These are phyloP conservation scores for Andricus quercusramuli DNA, from an alignment of 2,888 invertebrate species.

Conservation along the genomic window DNA sequence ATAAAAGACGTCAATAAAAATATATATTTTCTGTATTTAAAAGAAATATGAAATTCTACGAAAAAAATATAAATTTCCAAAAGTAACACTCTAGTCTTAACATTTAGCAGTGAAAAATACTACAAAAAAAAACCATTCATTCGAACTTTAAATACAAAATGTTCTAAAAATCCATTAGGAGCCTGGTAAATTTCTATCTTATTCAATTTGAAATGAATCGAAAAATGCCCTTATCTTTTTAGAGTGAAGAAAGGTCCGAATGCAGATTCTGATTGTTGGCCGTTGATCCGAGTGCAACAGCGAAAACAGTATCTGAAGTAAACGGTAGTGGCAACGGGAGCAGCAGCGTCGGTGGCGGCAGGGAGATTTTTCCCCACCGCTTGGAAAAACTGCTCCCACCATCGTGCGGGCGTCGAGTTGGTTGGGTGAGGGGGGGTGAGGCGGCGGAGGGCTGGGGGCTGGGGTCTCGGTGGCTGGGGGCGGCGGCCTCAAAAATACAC, in stretches of 20 bases:
- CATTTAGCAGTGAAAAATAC: too few relatives aligned
- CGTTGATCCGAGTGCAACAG: conserved; percentile 59
- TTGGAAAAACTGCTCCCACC: conserved; percentile 74
- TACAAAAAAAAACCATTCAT: too few relatives aligned
- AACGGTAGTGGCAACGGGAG: conserved; percentile 45
- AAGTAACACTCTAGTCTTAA: too few relatives aligned
- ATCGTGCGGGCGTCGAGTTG: conserved; percentile 63
- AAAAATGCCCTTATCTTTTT: neutral
- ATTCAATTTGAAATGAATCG: neutral
- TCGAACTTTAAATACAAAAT: too few relatives aligned
- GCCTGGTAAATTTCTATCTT: neutral
- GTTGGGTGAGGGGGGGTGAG: conserved; percentile 52
- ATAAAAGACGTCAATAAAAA: too few relatives aligned
- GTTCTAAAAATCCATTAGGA: too few relatives aligned
- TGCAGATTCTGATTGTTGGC: conserved; percentile 56
- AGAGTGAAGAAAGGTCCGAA: conserved; percentile 46
- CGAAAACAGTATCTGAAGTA: conserved; percentile 55
- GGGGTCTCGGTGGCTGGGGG: conserved; percentile 72
- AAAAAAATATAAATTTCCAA: too few relatives aligned
- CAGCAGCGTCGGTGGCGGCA: conserved; percentile 53
- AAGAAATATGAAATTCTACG: too few relatives aligned
- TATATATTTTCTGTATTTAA: too few relatives aligned
- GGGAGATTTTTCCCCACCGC: conserved; percentile 77
- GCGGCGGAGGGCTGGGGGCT: conserved; percentile 59
- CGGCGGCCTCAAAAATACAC: conserved; percentile 79